Conservation (phyloP, 1,140 invertebrate genomes). For the Trichonephila clavata region DNA sequence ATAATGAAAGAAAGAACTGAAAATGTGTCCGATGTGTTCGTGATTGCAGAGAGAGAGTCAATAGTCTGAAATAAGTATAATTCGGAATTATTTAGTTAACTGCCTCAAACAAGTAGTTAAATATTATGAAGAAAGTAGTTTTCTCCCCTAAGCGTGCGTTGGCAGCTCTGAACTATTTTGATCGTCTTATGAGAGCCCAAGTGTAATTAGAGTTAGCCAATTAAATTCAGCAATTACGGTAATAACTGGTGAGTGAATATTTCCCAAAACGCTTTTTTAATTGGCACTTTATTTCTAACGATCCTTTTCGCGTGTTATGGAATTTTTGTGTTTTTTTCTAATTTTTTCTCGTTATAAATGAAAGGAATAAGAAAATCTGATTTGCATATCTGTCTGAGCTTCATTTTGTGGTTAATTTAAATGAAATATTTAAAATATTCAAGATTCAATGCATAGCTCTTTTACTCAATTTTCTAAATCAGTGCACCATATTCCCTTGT, state of each 20-base stretch:
- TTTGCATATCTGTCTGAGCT: not conserved
- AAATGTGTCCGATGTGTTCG: not conserved
- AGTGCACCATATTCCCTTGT: not conserved
- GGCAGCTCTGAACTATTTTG: not conserved
- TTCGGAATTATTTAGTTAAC: not conserved
- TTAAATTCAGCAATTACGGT: conserved; percentile 67
- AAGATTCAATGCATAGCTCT: not conserved
- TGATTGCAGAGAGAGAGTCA: not conserved
- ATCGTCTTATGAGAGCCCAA: not conserved
- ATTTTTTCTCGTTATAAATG: not conserved
- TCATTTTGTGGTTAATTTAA: not conserved
- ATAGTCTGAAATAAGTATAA: not conserved
- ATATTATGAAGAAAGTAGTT: not conserved
- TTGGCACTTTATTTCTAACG: conserved; percentile 55
- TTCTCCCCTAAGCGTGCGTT: not conserved
- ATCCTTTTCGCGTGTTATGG: not conserved
- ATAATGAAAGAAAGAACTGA: not conserved
- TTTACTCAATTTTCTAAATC: not conserved
- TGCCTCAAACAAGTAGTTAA: not conserved
- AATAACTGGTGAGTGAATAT: conserved; percentile 59
- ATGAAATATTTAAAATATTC: too few species aligned
- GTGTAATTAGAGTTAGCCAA: conserved; percentile 37
- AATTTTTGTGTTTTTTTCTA: not conserved
- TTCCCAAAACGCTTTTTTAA: conserved; percentile 59
- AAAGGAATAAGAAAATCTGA: not conserved